Base-by-base conservation (phyloP, 2,113 vertebrate species). In the Hiodon alosoides region DNA sequence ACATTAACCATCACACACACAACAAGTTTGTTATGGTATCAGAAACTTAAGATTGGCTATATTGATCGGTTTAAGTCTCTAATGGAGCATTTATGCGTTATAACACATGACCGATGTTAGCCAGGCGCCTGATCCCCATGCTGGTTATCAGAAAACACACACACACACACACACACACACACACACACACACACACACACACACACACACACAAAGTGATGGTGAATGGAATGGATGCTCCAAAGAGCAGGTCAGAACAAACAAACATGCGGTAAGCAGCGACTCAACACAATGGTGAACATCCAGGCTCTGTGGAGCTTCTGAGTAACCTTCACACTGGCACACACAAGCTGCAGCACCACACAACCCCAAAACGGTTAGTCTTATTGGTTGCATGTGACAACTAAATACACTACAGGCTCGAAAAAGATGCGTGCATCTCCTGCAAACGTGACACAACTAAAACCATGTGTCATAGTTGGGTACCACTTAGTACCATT, bases 401-500 rank as follows among this genome's bases (percentile, higher is more conserved):
- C 2, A 16, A 8, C 59, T 62, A 7, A 47, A 72, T n/a, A 64
- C 61, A 62, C 57, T 50, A 60, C n/a, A 3, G 10, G 73, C 51
- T 31, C 54, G 54, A 50, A 14, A 51, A 57, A 68, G 7, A 46
- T 9, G 4, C 73, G 68, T 75, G 73, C 73, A 17, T 67, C 31
- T 16, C 53, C 7, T n/a, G 53, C 14, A 16, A 59, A 75, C 7
- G 4, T 46, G 4, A 50, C 7, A 50, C 0, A 58, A 72, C 65
- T 47, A 72, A 67, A 52, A 51, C 5, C 66, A 66, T 47, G 3
- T 57, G 54, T 66, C 61, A 62, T 5, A 10, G 58, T 58, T 58
- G 16, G 55, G 50, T 73, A 73, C 72, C 72, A 54, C 73, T 48
- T 14, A 16, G 5, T 75, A 64, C 73, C 10, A 54, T 55, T 75